Evolutionary conservation across 92 coral and sea anemone species (phyloP).

Genomic region (Umimayanthus kanabou): DNA sequence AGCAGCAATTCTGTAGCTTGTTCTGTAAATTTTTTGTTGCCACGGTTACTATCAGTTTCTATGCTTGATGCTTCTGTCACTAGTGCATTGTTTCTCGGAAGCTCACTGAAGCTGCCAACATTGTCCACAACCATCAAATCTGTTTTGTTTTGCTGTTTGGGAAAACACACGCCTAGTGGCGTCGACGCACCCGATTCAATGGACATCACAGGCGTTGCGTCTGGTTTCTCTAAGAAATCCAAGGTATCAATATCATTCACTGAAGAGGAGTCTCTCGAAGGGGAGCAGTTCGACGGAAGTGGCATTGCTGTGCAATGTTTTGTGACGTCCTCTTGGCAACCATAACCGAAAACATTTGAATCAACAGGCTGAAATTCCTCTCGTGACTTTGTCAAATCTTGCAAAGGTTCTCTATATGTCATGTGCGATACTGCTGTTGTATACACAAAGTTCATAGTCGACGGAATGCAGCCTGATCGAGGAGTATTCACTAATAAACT

Average conservation of each 20-base stretch:
- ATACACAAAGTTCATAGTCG: not conserved
- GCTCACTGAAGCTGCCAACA: not conserved
- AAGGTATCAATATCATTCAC: not conserved
- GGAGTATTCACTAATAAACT: not conserved
- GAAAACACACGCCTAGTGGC: not conserved
- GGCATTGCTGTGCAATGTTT: not conserved
- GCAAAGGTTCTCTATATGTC: constrained; percentile 2
- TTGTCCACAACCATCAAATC: not conserved
- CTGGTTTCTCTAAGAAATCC: not conserved
- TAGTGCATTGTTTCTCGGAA: not conserved
- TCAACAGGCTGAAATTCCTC: not conserved
- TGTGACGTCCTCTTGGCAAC: not conserved
- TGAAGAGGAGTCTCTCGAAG: not conserved
- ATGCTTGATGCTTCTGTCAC: not conserved
- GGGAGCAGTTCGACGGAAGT: not conserved
- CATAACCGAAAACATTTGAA: not conserved
- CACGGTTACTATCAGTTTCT: not conserved
- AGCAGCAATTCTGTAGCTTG: not conserved
- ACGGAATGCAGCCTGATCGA: not conserved
- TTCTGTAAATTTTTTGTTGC: not conserved
- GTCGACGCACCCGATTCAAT: not conserved
- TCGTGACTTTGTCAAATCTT: not conserved
- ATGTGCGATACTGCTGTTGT: constrained; percentile 8
- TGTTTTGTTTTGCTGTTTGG: not conserved
- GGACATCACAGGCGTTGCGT: not conserved